A percentile compares a stretch with the other conserved stretches of the same genome.
phyloP scores from a whole-genome alignment of 2,888 invertebrate genomes.

The Lottia scabra region DNA sequence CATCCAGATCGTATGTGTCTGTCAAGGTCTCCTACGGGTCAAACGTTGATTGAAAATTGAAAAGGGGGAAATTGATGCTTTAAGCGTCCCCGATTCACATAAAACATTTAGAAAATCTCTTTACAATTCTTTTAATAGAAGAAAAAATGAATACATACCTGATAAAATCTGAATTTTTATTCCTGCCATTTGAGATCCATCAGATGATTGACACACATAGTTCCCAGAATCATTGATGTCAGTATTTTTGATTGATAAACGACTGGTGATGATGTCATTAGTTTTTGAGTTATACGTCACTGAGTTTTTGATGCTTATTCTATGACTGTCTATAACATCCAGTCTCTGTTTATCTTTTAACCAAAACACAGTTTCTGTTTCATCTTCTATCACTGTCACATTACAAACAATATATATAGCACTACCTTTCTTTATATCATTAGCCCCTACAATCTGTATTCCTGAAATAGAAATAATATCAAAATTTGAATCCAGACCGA shows the following conservation, averaged over 20 bases:
- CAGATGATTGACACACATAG: conserved; percentile 44
- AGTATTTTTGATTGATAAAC: conserved; percentile 35
- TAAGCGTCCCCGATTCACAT: no score
- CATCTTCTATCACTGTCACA: not conserved
- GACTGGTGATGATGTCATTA: conserved; percentile 38
- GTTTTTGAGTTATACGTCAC: conserved; percentile 27
- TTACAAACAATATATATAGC: not conserved
- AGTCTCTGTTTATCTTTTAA: conserved; percentile 30
- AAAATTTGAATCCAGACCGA: no score
- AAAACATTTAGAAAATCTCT: no score
- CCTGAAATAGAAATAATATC: not conserved
- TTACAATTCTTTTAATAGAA: no score
- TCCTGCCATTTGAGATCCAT: conserved; percentile 39
- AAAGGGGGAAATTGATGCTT: no score
- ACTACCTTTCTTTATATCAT: not conserved
- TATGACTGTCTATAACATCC: conserved; percentile 22
- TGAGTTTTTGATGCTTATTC: conserved; percentile 36
- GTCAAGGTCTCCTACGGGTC: no score
- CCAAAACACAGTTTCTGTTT: conserved; percentile 12
- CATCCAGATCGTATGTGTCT: no score
- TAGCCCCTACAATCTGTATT: not conserved
- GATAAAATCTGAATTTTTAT: conserved; percentile 30
- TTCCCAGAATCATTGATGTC: conserved; percentile 38
- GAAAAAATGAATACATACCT: not conserved
- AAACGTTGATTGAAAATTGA: no score